Evolutionary conservation across 2,113 vertebrate species (phyloP), one percentile per base, ranked within the genome.

Genomic region (Orycteropus afer): DNA sequence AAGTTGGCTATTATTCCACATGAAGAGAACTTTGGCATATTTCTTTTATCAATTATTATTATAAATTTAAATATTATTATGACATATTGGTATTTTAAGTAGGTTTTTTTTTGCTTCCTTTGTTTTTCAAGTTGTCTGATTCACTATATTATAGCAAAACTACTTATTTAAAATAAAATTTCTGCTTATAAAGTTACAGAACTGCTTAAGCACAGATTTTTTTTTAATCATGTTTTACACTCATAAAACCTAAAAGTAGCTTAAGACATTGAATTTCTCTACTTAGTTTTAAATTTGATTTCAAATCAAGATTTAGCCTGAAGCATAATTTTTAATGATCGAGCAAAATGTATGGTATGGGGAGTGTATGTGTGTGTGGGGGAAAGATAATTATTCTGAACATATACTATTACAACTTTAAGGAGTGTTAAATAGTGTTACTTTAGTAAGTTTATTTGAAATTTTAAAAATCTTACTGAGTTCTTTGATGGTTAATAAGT

Each of bases 311-410:
- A 86, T 67, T 17, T 86, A 92, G 47, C 91, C 86, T 77, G 61
- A 77, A 95, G 86, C 89, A 84, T 5, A n/a, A 53, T 86, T 79
- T 86, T 91, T 89, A 95, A 95, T 73, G 63, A 93, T 76, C 82
- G 69, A 61, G 2, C 17, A 13, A 69, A 57, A 73, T 53, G 63
- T 34, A n/a, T 3, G 2, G 49, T n/a, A 40, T 32, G n/a, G 13
- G 34, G 34, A 69, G 55, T 57, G 10, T 7, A 23, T 53, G 5
- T 6, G 4, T 3, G 29, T 25, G 14, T 10, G 4, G 25, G 25
- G 32, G 27, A 29, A 7, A 47, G 37, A n/a, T 40, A 7, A 25
- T 69, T 27, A 92, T 59, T 90, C 27, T 25, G 3, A 47, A 67
- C 23, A 23, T 57, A 89, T 25, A 32, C 1, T 51, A 65, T 77